Conservation (phyloP, 92 coral and sea anemone genomes). For the Plumapathes pennacea region DNA sequence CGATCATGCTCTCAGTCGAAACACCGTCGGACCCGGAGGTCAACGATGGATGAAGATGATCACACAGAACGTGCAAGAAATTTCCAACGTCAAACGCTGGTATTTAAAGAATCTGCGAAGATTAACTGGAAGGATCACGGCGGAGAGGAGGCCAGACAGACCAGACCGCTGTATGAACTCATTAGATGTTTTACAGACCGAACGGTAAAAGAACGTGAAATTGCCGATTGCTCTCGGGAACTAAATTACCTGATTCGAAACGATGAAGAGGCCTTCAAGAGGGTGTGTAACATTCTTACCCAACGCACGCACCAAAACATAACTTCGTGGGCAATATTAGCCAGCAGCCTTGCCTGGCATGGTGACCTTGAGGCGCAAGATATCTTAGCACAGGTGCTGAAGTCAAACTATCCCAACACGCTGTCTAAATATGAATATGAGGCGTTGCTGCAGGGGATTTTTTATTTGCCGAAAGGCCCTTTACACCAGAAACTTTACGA, state of each 20-base stretch:
- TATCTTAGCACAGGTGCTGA: slow-evolving; percentile 65
- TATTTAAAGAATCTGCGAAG: slow-evolving; percentile 56
- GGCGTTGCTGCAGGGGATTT: slow-evolving; percentile 69
- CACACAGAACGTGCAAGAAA: slow-evolving; percentile 9
- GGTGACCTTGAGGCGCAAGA: slow-evolving; percentile 72
- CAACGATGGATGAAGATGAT: slow-evolving; percentile 6
- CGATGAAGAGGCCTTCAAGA: slow-evolving; percentile 43
- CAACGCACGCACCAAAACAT: slow-evolving; percentile 78
- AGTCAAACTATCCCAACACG: slow-evolving; percentile 65
- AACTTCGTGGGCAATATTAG: slow-evolving; percentile 78
- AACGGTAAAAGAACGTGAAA: slow-evolving; percentile 65
- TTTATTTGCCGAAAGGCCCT: slow-evolving; percentile 88
- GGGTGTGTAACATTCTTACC: slow-evolving; percentile 39
- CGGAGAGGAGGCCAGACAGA: slow-evolving; percentile 48
- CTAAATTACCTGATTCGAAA: slow-evolving; percentile 67
- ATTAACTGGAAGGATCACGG: slow-evolving; percentile 64
- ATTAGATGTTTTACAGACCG: slow-evolving; percentile 83
- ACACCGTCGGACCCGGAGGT: slow-evolving; percentile 39
- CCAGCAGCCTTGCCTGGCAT: slow-evolving; percentile 71
- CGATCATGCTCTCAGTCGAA: slow-evolving; percentile 35
- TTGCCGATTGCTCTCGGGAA: slow-evolving; percentile 81
- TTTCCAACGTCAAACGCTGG: slow-evolving; percentile 56
- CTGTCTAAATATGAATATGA: slow-evolving; percentile 77
- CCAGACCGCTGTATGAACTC: slow-evolving; percentile 78
- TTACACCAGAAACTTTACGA: slow-evolving; percentile 66